A percentile compares a stretch with the other conserved stretches of the same genome.
Evolutionary conservation across 2,797 vertebrate genomes (phyloP).

Genomic region (Chaenodraco wilsoni): DNA sequence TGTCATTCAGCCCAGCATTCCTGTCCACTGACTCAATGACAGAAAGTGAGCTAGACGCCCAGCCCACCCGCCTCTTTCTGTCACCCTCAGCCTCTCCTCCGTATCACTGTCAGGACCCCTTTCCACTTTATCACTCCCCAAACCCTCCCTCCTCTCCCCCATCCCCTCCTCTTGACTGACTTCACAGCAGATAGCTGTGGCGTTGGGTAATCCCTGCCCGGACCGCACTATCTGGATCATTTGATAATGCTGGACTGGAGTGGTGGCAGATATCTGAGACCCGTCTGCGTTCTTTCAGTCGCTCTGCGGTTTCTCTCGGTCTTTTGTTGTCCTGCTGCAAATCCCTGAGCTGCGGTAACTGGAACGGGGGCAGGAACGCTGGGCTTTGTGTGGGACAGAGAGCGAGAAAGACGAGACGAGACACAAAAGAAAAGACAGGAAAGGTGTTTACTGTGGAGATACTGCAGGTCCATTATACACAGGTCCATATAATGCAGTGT

Average conservation of each 20-base stretch:
- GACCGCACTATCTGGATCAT: conserved; percentile 62
- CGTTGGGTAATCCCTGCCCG: conserved; percentile 68
- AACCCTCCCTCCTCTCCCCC: conserved; percentile 33
- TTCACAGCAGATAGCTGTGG: conserved; percentile 53
- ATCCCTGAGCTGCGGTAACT: conserved; percentile 42
- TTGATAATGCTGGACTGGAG: conserved; percentile 62
- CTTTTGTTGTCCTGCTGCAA: conserved; percentile 56
- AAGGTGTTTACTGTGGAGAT: conserved; percentile 7
- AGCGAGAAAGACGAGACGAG: conserved; percentile 31
- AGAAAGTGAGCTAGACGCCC: conserved; percentile 70
- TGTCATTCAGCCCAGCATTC: conserved; percentile 83
- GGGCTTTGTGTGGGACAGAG: conserved; percentile 36
- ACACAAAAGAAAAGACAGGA: conserved; percentile 3
- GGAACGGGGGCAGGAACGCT: conserved; percentile 29
- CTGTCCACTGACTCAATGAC: conserved; percentile 82
- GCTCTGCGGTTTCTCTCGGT: conserved; percentile 40
- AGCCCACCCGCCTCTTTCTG: conserved; percentile 50
- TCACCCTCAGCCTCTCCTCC: conserved; percentile 58
- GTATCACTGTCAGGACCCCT: conserved; percentile 65
- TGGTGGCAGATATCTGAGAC: conserved; percentile 58
- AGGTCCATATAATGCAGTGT: no score
- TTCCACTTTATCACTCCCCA: conserved; percentile 67
- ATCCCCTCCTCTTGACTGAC: conserved; percentile 43
- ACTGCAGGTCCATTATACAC: no score
- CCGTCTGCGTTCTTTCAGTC: conserved; percentile 45